Evolutionary conservation across 2,113 vertebrate genomes (phyloP).

Genomic region (Phoenicopterus ruber): DNA sequence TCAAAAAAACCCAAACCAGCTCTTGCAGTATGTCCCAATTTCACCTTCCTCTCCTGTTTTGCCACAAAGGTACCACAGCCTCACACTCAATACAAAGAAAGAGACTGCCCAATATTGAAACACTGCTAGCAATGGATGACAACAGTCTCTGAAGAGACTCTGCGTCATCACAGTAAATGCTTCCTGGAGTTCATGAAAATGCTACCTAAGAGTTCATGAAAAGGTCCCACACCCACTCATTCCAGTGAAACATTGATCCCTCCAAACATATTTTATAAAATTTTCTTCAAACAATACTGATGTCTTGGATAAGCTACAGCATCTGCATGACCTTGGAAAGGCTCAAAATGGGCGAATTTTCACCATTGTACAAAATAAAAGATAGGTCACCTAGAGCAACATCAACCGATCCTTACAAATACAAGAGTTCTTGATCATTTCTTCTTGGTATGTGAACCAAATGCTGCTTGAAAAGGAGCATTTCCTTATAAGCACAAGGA

Average conservation of each 20-base stretch:
- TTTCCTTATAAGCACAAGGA: not conserved
- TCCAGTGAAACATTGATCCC: not conserved
- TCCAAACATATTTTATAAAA: not conserved
- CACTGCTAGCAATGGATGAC: not conserved
- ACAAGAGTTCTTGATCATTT: not conserved
- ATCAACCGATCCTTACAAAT: not conserved
- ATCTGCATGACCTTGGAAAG: not conserved
- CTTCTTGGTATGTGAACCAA: not conserved
- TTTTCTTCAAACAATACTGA: not conserved
- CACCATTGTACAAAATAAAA: not conserved
- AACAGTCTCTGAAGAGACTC: not conserved
- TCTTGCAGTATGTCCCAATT: not conserved
- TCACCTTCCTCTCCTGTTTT: not conserved
- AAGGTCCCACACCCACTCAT: not conserved
- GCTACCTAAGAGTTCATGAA: not conserved
- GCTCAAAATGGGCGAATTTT: not conserved
- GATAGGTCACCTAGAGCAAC: not conserved
- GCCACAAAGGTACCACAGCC: not conserved
- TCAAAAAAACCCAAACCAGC: not conserved
- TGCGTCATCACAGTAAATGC: rapidly evolving
- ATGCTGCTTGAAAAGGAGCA: not conserved
- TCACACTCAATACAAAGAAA: not conserved
- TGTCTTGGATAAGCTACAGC: not conserved
- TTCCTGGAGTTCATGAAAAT: too few species aligned
- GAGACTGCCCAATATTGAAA: not conserved